Base-by-base conservation (phyloP, 2,888 invertebrate species). In the Megastigmus dorsalis region DNA sequence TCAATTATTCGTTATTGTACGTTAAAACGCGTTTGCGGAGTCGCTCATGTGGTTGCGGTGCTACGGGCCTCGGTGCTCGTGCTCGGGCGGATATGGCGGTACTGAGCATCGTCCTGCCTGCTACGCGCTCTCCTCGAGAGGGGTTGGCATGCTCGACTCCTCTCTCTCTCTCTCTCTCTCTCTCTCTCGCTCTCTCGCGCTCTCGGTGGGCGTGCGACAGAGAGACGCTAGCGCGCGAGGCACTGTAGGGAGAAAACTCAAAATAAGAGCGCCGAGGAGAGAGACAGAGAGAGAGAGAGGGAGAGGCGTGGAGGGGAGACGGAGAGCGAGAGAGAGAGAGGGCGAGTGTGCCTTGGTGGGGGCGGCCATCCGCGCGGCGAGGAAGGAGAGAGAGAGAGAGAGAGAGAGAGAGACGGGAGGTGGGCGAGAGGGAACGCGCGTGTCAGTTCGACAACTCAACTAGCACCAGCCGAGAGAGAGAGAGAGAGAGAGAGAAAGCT, bases 401-500 rank as follows among this genome's bases (percentile, higher is more conserved):
- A 45, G 70, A 33, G 60, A 59, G 70, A 76, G 66, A 48, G 62
- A 71, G 48, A 57, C 38, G 57, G n/a, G 28, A 41, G 18, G 60
- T 67, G 68, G 67, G 59, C 75, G 79, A 48, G 45, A 57, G 80
- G 81, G 82, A 79, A 77, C 65, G 83, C 86, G 85, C 86, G 87
- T 87, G 88, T 87, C 88, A 87, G 86, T 84, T 86, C 86, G 87
- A 88, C 88, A 88, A 88, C 88, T 87, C 88, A 88, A 88, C 88
- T 88, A 88, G 87, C 88, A 85, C 65, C 52, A 69, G 55, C 26
- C 41, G 38, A n/a, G 43, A 33, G 60, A 48, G 48, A 57, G 36
- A 13, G 36, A 57, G 63, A 52, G 30, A 50, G 70, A 60, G 52
- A 55, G 36, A 13, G 52, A 65, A 48, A 70, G 13, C 38, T n/a